Conservation (phyloP, 2,888 invertebrate genomes). For the Caenorhabditis virilis region DNA sequence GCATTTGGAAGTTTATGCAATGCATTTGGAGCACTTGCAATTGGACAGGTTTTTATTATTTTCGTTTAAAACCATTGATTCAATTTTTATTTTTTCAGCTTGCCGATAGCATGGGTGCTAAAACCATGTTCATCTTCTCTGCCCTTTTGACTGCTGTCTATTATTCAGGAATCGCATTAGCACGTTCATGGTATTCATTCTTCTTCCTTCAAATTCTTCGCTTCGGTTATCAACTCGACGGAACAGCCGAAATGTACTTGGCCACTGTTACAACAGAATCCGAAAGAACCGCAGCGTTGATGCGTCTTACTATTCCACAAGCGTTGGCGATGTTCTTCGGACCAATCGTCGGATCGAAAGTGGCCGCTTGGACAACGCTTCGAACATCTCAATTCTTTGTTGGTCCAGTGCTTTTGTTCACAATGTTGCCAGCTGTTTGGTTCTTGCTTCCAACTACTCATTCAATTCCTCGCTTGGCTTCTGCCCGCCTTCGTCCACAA, state of each 20-base stretch:
- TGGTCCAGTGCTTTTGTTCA: slow-evolving; percentile 55
- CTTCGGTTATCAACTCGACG: slow-evolving; percentile 67
- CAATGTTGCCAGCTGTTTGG: slow-evolving; percentile 60
- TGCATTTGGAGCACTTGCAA: slow-evolving; percentile 64
- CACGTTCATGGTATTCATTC: slow-evolving; percentile 61
- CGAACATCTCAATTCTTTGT: slow-evolving; percentile 58
- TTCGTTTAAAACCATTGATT: background rate
- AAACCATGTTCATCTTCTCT: slow-evolving; percentile 65
- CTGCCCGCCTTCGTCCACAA: slow-evolving; percentile 65
- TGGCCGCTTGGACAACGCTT: slow-evolving; percentile 65
- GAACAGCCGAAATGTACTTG: slow-evolving; percentile 68
- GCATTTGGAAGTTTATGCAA: slow-evolving; percentile 67
- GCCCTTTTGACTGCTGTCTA: slow-evolving; percentile 63
- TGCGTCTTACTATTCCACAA: slow-evolving; percentile 65
- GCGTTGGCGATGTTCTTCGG: slow-evolving; percentile 62
- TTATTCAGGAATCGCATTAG: slow-evolving; percentile 64
- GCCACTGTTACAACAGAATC: slow-evolving; percentile 67
- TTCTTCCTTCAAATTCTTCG: slow-evolving; percentile 65
- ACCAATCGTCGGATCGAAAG: slow-evolving; percentile 62
- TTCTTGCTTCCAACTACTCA: slow-evolving; percentile 67
- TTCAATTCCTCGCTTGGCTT: slow-evolving; percentile 65
- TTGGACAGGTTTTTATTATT: slow-evolving; percentile 57
- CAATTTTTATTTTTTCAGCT: slow-evolving; percentile 38
- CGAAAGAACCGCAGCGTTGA: slow-evolving; percentile 64
- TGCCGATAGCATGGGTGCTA: slow-evolving; percentile 64